A percentile compares a stretch with the other conserved stretches of the same genome.
Evolutionary conservation across 2,888 invertebrate species (phyloP).

Genomic region (Pherbina coryleti): DNA sequence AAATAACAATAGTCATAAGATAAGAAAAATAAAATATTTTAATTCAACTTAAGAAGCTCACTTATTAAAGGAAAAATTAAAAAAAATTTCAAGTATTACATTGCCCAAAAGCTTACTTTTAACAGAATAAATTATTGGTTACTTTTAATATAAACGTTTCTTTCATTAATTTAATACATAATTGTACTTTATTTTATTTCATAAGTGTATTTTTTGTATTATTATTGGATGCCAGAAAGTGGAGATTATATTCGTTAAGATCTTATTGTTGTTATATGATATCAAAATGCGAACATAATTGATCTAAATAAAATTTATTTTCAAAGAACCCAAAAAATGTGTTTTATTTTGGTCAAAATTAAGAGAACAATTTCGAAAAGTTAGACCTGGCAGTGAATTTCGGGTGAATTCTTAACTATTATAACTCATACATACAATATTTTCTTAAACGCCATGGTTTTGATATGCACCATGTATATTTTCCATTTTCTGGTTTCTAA

Average conservation of each 20-base stretch:
- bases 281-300: slow-evolving; percentile 37
- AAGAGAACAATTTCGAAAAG: not conserved
- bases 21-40: slow-evolving; percentile 12
- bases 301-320: slow-evolving; percentile 46
- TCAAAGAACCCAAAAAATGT: slow-evolving; percentile 50
- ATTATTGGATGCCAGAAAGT: slow-evolving; percentile 59
- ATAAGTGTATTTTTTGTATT: slow-evolving; percentile 21
- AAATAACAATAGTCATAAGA: slow-evolving; percentile 11
- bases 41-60: slow-evolving; percentile 37
- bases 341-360: slow-evolving; percentile 51
- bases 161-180: not conserved
- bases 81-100: slow-evolving; percentile 38
- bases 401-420: not conserved
- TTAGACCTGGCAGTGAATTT: not conserved
- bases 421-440: not conserved
- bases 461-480: slow-evolving; percentile 48
- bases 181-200: slow-evolving; percentile 1
- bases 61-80: slow-evolving; percentile 17
- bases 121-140: slow-evolving; percentile 21
- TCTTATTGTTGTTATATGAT: slow-evolving; percentile 29
- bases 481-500: slow-evolving; percentile 63
- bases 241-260: slow-evolving; percentile 60
- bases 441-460: not conserved
- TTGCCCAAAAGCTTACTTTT: slow-evolving; percentile 35
- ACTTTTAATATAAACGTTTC: not conserved